Percentiles rank a stretch among this genome's conserved stretches.
Evolutionary conservation across 2,113 vertebrate species (phyloP).

Genomic region (Dasyurus viverrinus): DNA sequence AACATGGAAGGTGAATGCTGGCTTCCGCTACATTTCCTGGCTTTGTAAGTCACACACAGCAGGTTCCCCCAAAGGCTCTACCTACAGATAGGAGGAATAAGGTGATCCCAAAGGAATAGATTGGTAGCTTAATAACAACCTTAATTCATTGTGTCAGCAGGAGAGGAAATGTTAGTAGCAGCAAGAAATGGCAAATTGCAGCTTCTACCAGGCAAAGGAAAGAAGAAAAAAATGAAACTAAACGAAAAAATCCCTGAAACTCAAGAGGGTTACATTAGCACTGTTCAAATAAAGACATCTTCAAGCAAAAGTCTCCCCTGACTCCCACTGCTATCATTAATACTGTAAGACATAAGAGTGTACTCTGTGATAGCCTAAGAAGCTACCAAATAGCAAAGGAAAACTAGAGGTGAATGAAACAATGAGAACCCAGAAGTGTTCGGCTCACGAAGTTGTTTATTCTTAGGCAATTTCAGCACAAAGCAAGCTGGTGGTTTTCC

Average conservation of each 20-base stretch:
- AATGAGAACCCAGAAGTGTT: slow-evolving; percentile 64
- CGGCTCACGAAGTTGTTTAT: slow-evolving; percentile 69
- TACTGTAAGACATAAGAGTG: slow-evolving; percentile 32
- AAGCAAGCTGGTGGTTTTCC: slow-evolving; percentile 72
- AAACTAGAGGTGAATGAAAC: slow-evolving; percentile 70
- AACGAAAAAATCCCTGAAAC: slow-evolving; percentile 47
- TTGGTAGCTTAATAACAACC: slow-evolving; percentile 56
- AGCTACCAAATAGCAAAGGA: slow-evolving; percentile 64
- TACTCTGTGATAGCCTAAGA: slow-evolving; percentile 63
- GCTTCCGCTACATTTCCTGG: background rate
- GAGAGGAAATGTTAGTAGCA: slow-evolving; percentile 61
- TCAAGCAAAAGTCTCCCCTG: slow-evolving; percentile 54
- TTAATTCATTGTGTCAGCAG: slow-evolving; percentile 63
- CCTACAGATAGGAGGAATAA: slow-evolving; percentile 5
- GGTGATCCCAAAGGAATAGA: slow-evolving; percentile 41
- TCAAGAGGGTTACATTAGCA: slow-evolving; percentile 35
- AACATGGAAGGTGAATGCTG: background rate
- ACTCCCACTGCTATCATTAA: slow-evolving; percentile 56
- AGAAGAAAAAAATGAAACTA: background rate
- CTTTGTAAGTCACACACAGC: slow-evolving; percentile 16
- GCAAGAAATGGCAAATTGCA: slow-evolving; percentile 63
- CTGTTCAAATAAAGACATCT: slow-evolving; percentile 60
- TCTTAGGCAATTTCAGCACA: slow-evolving; percentile 72
- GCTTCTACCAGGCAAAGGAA: slow-evolving; percentile 39
- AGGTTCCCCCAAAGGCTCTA: slow-evolving; percentile 30